Evolutionary conservation across 2,113 vertebrate species (phyloP), one percentile per base, ranked within the genome.

Genomic region (Urocynchramus pylzowi): DNA sequence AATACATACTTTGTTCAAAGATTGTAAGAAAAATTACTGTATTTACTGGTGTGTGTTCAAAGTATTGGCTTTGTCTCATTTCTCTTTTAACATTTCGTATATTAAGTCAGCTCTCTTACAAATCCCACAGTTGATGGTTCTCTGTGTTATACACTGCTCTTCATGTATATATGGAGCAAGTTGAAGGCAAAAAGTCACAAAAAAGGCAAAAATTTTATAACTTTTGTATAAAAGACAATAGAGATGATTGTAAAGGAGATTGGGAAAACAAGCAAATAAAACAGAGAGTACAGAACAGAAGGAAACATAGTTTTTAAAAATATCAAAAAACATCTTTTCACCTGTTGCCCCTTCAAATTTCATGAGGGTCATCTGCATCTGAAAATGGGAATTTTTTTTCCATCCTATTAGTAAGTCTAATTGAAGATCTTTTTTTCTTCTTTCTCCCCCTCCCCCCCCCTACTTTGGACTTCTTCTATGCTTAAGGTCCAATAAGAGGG

Each of bases 371-470:
- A 18, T 39, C 37, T 65, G 41, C 20, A 70, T 3, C 28, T 86
- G 35, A 21, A 79, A 80, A 30, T 42, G 10, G n/a, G 49, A 50
- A 16, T 10, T 21, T 59, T 82, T 73, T 64, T 89, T 50, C 33
- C n/a, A 41, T 71, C 10, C 2, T 79, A 7, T 26, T 33, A 80
- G 23, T 70, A 81, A 67, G 53, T 65, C 11, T 61, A 60, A 30
- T 24, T 26, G 8, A 26, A 59, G 12, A 35, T 74, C 30, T 13
- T 1, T n/a, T 35, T 5, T 30, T 3, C 2, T 23, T 47, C 3
- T 13, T n/a, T 2, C 5, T 1, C 10, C 2, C 2, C 33, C 9
- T 5, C 4, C 6, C 18, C 8, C 23, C 22, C 21, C 13, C 5
- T 5, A 18, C 20, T 50, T 73, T 57, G 28, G 12, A 87, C 15